These are phyloP conservation scores for Stegodyphus mimosarum DNA, from an alignment of 1,140 invertebrate species.

Conservation along the genomic window DNA sequence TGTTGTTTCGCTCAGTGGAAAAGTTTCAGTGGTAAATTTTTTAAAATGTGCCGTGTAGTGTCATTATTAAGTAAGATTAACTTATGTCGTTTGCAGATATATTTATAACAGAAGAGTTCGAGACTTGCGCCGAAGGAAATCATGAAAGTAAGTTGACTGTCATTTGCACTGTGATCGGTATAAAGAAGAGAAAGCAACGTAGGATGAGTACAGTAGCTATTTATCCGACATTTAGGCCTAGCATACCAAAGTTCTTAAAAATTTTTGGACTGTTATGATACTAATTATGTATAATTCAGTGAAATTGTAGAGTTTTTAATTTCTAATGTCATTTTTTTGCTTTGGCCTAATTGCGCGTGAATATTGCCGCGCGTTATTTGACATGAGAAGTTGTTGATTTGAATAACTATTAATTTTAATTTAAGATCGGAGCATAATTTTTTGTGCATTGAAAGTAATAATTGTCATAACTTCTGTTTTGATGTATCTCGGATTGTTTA, in stretches of 20 bases:
- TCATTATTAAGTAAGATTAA: slow-evolving; percentile 3
- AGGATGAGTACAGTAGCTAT: slow-evolving; percentile 10
- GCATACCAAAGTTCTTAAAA: not conserved
- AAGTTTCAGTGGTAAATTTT: slow-evolving; percentile 5
- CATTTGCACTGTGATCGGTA: slow-evolving; percentile 15
- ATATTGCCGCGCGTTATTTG: no score
- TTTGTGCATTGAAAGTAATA: no score
- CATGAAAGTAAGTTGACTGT: slow-evolving; percentile 45
- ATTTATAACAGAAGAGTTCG: slow-evolving; percentile 43
- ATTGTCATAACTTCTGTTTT: no score
- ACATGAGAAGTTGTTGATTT: no score
- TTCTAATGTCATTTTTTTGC: no score
- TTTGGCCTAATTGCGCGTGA: no score
- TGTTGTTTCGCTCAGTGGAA: slow-evolving; percentile 38
- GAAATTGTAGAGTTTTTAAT: no score
- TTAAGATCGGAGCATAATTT: no score
- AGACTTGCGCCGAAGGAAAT: slow-evolving; percentile 11
- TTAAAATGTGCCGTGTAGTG: not conserved
- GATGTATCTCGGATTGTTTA: no score
- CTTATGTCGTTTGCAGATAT: slow-evolving; percentile 41
- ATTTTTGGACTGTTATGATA: no score
- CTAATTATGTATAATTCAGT: no score
- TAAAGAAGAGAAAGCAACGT: slow-evolving; percentile 38
- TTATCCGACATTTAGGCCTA: slow-evolving; percentile 40
- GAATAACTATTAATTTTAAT: no score